phyloP scores from a whole-genome alignment of 23 tunicate genomes.

The Clavelina lepadiformis region DNA sequence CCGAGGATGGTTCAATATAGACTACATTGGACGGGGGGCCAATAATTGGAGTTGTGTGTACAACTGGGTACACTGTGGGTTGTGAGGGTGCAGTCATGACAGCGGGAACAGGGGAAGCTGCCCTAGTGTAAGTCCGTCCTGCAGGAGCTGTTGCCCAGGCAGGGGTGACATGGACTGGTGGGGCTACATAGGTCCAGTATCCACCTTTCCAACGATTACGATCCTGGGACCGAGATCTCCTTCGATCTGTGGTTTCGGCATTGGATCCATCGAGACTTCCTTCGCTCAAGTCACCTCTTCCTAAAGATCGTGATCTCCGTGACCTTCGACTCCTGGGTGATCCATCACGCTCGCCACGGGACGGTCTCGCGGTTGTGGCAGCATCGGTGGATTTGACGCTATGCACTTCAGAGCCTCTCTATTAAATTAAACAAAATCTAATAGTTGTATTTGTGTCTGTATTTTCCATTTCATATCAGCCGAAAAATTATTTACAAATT shows the following conservation, averaged over 20 bases:
- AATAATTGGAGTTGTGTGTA: slow-evolving; percentile 13
- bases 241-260: slow-evolving; percentile 11
- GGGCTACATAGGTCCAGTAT: slow-evolving; percentile 47
- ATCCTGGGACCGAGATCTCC: slow-evolving; percentile 34
- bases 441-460: too few species aligned
- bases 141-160: neutral
- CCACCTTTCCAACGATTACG: slow-evolving; percentile 30
- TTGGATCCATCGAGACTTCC: slow-evolving; percentile 7
- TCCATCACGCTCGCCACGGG: neutral
- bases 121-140: slow-evolving; percentile 6
- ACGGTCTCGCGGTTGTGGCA: neutral
- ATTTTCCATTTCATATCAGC: too few species aligned
- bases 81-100: slow-evolving; percentile 1
- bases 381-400: too few species aligned
- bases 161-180: neutral
- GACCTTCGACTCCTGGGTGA: slow-evolving; percentile 12
- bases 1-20: neutral
- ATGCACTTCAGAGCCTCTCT: neutral
- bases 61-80: slow-evolving; percentile 2
- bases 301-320: slow-evolving; percentile 40
- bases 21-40: slow-evolving; percentile 26
- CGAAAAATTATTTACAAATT: too few species aligned
- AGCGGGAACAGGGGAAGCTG: slow-evolving; percentile 11
- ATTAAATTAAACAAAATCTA: neutral
- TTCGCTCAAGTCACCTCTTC: slow-evolving; percentile 24